Base-by-base conservation (phyloP, 2,113 vertebrate species). In the Hippocampus comes region DNA sequence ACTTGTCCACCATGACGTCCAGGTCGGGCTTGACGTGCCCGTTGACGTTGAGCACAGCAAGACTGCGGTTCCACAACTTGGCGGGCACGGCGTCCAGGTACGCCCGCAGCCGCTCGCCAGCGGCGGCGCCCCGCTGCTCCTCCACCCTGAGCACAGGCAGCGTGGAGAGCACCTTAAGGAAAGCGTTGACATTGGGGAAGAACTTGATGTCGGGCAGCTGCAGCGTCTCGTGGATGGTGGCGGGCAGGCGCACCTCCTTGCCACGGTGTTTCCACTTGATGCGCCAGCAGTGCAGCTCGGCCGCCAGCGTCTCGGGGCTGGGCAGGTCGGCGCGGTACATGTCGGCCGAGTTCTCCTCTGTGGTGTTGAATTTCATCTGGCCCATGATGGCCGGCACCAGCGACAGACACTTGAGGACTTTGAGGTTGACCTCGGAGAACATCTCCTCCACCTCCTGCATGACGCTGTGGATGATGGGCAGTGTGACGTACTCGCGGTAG, bases 261-360 rank as follows among this genome's bases (percentile, higher is more conserved):
- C 96, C 94, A 65, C 96, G 76, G 89, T 98, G 96, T 78, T 98
- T 98, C 96, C 96, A 98, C 70, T 98, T 97, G 79, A 98, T 96
- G n/a, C 95, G 92, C 96, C 96, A 98, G 82, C 96, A 98, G 53
- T 97, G 95, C 21, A 97, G 94, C 75, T 97, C 95, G 0, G 95
- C 95, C 0, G 94, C 93, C 9, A 97, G 93, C 0, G 95, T 97
- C 77, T 97, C 95, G 0, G 96, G 94, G 74, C 94, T 96, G 61
- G 95, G 95, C 15, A 98, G 91, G 88, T 97, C 96, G 9, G 91
- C 91, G 74, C 93, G 93, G 82, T 95, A 97, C 78, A 94, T 89
- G 25, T 96, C 94, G 0, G 95, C 94, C 0, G 95, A 93, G 81
- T 94, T 95, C 63, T 98, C 96, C 84, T 97, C 96, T 0, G 92